Base-by-base conservation (phyloP, 2,888 invertebrate genomes). In the Tiphia femorata region DNA sequence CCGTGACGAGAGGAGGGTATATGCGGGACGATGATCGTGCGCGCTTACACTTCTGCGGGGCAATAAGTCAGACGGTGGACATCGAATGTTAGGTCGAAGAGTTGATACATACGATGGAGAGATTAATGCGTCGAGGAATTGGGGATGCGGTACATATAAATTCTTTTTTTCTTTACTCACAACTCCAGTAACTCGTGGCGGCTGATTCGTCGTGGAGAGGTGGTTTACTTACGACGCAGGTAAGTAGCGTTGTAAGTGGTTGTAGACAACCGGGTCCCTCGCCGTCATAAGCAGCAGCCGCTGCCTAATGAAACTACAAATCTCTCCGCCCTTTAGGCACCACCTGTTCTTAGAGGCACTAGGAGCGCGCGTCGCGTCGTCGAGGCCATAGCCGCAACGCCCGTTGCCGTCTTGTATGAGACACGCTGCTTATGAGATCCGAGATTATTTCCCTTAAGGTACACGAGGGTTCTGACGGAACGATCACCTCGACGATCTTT, bases 301-400 rank as follows among this genome's bases (percentile, higher is more conserved):
- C 72, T 72, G 77, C 81, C 80, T 83, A 83, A 83, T 83, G 83
- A 83, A 83, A 83, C 83, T 82, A 83, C 83, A 83, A 83, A 83
- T 83, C 82, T 83, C 80, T 74, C 72, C 71, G 74, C 76, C 78
- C 74, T 78, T 67, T 76, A 74, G 80, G 76, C 79, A 71, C 73
- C 81, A 79, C 80, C 80, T 81, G 80, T 78, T 81, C 77, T 79
- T 72, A 70, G 76, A n/a, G n/a, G n/a, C n/a, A n/a, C n/a, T n/a
- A n/a, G n/a, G n/a, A n/a, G n/a, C n/a, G n/a, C n/a, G n/a, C n/a
- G n/a, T n/a, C n/a, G n/a, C 67, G 70, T 64, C 44, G 62, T 14
- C 33, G 12, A 33, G 33, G 12, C 6, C 25, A 60, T 64, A 63
- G 64, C 59, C 76, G 64, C 72, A 76, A 77, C 72, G 76, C 59